Evolutionary conservation across 2,888 invertebrate genomes (phyloP), one percentile per base, ranked within the genome.

Genomic region (Sinopyrophorus schimmeli): DNA sequence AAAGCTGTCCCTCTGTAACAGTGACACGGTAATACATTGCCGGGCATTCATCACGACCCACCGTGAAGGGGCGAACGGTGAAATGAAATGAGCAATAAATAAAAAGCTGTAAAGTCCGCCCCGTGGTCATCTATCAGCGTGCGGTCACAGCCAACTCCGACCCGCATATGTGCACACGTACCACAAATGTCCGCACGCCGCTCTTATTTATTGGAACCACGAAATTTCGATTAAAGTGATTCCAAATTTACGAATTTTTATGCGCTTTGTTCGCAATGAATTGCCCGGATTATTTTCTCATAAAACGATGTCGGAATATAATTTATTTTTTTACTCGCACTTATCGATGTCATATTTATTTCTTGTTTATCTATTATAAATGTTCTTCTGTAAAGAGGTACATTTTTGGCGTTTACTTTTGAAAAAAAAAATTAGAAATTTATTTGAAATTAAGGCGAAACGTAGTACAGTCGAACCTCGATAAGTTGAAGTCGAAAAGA

Each of bases 51-150:
- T 70, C 70, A 70, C 68, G 49, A 47, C 44, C 52, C 52, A 32
- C 43, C 34, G 49, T 31, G 38, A 50, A 42, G 54, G 47, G 49
- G 59, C 53, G 51, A 43, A 57, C 44, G 43, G 53, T 53, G 60
- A 66, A 68, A 67, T 67, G 68, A 71, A 71, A 69, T 68, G 68
- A 69, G 65, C 68, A 69, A 70, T 71, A 70, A 70, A 69, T 70
- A 71, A 71, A 70, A 69, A 61, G 67, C 61, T 62, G 64, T 55
- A 62, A 64, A 64, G 65, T 65, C 61, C 62, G 55, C 53, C 60
- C 58, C 57, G 58, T 58, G 62, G 65, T 59, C 65, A 63, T 62
- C 62, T 61, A 64, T 64, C 64, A 64, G 62, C 59, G 59, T 56
- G 60, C 55, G 54, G 53, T 51, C 53, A 49, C 37, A 37, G 51